Evolutionary conservation across 2,797 vertebrate genomes (phyloP), one percentile per base, ranked within the genome.

Genomic region (Rhynchotus rufescens): DNA sequence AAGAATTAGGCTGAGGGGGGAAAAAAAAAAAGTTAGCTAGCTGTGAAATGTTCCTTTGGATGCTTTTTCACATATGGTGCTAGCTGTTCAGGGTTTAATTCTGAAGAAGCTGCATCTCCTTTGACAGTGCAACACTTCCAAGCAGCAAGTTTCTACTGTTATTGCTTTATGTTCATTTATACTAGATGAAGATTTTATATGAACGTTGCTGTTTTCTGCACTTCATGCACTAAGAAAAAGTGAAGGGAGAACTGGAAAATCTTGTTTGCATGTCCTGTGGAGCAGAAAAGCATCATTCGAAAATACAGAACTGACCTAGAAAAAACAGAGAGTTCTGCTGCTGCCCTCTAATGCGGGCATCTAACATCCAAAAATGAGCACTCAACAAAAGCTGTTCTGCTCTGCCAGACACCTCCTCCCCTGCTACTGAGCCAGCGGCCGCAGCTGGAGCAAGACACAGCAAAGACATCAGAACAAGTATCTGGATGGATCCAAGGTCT

Each of bases 281-380:
- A 78, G 72, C 80, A 73, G 40, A 82, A 92, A 91, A 94, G 86
- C 22, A 76, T 42, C 44, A 69, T 65, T 92, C 47, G 80, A 73
- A 90, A 94, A 65, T 40, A 88, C 0, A 88, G 80, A 87, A 49
- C 32, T 95, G 95, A 94, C 82, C 90, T 93, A 96, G 90, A 95
- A 94, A 94, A 94, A 73, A 47, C 78, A 80, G 49, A 88, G 40
- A 94, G 82, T 74, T 89, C 54, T 94, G 83, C 80, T 95, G 94
- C 95, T 96, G 96, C 93, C 95, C 92, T 94, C 96, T 95, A 96
- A 96, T 89, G 94, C 92, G 86, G 90, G 88, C 36, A 84, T 77
- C 32, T 32, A 71, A 90, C 47, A 93, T 65, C 19, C 76, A 54
- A 87, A 57, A 75, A 82, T 75, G 56, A 92, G 62, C 80, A 72